Evolutionary conservation across 2,888 invertebrate species (phyloP).

Genomic region (Exephanes ischioxanthus): DNA sequence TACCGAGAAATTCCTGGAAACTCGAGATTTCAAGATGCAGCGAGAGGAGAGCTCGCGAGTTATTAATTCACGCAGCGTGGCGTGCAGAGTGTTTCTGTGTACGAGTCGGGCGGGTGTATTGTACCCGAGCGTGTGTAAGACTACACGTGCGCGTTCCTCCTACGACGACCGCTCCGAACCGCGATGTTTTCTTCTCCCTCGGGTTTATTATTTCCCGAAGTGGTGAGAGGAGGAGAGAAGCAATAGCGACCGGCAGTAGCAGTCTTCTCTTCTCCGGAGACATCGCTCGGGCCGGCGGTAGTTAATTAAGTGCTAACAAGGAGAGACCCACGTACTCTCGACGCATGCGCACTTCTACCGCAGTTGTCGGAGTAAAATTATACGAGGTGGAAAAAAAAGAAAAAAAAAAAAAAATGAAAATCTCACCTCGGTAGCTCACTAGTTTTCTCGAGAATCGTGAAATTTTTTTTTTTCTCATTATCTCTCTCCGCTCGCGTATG

Average conservation of each 20-base stretch:
- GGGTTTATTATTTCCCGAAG: conserved; percentile 39
- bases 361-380: conserved; percentile 47
- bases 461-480: conserved; percentile 21
- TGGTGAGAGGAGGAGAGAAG: conserved; percentile 34
- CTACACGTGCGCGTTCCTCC: neutral
- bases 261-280: conserved; percentile 74
- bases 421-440: conserved; percentile 26
- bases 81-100: conserved; percentile 28
- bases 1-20: conserved; percentile 65
- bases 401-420: conserved; percentile 42
- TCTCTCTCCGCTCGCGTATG: conserved; percentile 25
- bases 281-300: conserved; percentile 76
- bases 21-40: conserved; percentile 39
- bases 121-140: neutral
- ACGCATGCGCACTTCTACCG: conserved; percentile 49
- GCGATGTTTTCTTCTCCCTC: conserved; percentile 39
- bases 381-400: conserved; percentile 51
- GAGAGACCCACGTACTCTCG: conserved; percentile 76
- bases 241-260: conserved; percentile 49
- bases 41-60: conserved; percentile 52
- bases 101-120: conserved; percentile 12
- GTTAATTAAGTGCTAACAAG: conserved; percentile 84
- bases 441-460: conserved; percentile 46
- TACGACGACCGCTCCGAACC: conserved; percentile 6
- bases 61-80: conserved; percentile 69